Base-by-base conservation (phyloP, 2,113 vertebrate genomes). In the Passer montanus region DNA sequence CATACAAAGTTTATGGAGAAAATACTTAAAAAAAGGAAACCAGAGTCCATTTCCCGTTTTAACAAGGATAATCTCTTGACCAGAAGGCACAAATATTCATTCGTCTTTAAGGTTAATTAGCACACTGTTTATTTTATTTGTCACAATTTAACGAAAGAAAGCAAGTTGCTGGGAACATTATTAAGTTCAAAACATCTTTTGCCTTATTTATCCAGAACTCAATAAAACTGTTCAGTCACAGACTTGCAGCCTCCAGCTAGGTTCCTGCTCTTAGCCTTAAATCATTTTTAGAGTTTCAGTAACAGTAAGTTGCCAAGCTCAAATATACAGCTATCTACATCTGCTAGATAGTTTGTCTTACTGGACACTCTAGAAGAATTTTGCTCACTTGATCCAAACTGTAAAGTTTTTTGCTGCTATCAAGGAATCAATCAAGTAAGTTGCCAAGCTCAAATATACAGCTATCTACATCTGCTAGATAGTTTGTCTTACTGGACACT, bases 51-150 rank as follows among this genome's bases (percentile, higher is more conserved):
- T 96, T 97, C 96, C 94, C 94, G 84, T 94, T 94, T 93, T 94
- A 93, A 96, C 62, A 97, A 89, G 50, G 83, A 95, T 94, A 97
- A 95, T 90, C 85, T 76, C 35, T 87, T 94, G 94, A 95, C 90
- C 92, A 94, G 88, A 75, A 93, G 66, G 73, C 73, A 94, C 58
- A 96, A 96, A 95, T 95, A 95, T 58, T 91, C 37, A 11, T 82
- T 74, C 37, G 44, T 86, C 76, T 89, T 88, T 55, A 69, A 93
- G 47, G 79, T 82, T 91, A 87, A 93, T 95, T 95, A 92, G 73
- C 15, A 7, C 20, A 76, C 26, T 79, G 70, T 75, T 90, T 52
- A 90, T 90, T 53, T 80, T 85, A 50, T 52, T 82, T 81, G 86
- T 90, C 52, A 70, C 39, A 92, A 81, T 69, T 91, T 78, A 91